A percentile compares a stretch with the other conserved stretches of the same genome.
Evolutionary conservation across 2,797 vertebrate species (phyloP).

Genomic region (Sebastes steindachneri): DNA sequence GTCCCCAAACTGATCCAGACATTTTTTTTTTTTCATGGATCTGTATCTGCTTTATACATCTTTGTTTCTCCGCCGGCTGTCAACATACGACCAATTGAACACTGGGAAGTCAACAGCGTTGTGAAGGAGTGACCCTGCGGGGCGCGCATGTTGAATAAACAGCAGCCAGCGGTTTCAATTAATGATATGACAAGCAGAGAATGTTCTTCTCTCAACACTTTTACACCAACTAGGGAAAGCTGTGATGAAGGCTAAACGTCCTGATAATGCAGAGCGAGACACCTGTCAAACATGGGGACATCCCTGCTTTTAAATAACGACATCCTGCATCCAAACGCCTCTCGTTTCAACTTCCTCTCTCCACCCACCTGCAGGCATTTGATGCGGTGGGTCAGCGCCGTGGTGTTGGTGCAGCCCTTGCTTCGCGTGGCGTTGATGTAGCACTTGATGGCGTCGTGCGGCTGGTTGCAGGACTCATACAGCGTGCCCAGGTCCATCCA

Average conservation of each 20-base stretch:
- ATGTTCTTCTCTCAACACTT: neutral
- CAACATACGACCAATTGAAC: neutral
- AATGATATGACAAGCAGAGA: neutral
- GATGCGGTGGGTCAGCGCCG: constrained; percentile 95
- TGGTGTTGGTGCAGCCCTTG: constrained; percentile 98
- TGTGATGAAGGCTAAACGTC: neutral
- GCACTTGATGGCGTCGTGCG: constrained; percentile 99
- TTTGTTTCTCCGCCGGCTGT: neutral
- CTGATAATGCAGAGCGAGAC: neutral
- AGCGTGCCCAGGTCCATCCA: constrained; percentile 99
- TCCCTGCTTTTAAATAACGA: neutral
- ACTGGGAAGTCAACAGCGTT: neutral
- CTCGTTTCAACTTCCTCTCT: constrained; percentile 2
- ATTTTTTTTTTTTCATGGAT: neutral
- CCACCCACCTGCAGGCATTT: constrained; percentile 99
- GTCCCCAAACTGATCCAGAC: neutral
- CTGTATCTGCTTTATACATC: neutral
- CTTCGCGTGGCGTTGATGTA: constrained; percentile 99
- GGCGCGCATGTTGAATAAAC: neutral
- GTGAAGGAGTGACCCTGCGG: neutral
- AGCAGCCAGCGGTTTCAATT: constrained; percentile 4
- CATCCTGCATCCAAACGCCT: neutral
- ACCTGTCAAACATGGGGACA: neutral
- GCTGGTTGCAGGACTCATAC: constrained; percentile 99
- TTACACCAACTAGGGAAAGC: neutral